Conservation (phyloP, 2,888 invertebrate genomes). For the Apodemia duryi region DNA sequence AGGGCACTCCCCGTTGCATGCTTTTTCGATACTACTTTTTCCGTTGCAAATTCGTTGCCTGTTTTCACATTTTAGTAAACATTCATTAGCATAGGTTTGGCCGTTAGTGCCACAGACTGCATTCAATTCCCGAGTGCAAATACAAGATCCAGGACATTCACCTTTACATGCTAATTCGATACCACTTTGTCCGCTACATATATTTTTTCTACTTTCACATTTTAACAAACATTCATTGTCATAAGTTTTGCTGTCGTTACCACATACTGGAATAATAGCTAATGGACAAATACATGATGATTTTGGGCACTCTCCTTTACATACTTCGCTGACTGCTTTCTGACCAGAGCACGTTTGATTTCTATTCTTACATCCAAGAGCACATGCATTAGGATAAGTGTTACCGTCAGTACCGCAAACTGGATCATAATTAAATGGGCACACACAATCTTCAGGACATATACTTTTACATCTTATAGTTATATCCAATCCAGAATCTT, state of each 20-base stretch:
- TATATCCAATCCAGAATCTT: neutral
- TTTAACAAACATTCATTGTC: conserved; percentile 51
- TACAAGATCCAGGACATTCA: conserved; percentile 26
- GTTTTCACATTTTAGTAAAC: conserved; percentile 34
- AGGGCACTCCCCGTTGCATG: conserved; percentile 25
- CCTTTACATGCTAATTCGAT: conserved; percentile 20
- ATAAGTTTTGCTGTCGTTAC: conserved; percentile 72
- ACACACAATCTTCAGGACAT: conserved; percentile 26
- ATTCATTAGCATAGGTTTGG: conserved; percentile 36
- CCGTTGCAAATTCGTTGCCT: conserved; percentile 23
- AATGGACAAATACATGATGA: conserved; percentile 23
- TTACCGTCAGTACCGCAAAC: conserved; percentile 35
- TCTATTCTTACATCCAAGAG: conserved; percentile 28
- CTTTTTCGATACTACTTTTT: conserved; percentile 11
- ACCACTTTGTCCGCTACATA: conserved; percentile 13
- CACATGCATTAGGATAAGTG: conserved; percentile 36
- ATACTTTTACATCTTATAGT: conserved; percentile 19
- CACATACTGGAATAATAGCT: conserved; percentile 35
- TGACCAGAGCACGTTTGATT: conserved; percentile 12
- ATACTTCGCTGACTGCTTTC: conserved; percentile 14
- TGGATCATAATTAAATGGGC: conserved; percentile 27
- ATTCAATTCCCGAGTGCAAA: conserved; percentile 20
- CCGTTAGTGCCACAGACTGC: conserved; percentile 39
- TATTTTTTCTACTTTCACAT: conserved; percentile 29
- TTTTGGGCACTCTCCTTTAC: conserved; percentile 24